Conservation (phyloP, 2,797 vertebrate species). For the Xiphophorus birchmanni region DNA sequence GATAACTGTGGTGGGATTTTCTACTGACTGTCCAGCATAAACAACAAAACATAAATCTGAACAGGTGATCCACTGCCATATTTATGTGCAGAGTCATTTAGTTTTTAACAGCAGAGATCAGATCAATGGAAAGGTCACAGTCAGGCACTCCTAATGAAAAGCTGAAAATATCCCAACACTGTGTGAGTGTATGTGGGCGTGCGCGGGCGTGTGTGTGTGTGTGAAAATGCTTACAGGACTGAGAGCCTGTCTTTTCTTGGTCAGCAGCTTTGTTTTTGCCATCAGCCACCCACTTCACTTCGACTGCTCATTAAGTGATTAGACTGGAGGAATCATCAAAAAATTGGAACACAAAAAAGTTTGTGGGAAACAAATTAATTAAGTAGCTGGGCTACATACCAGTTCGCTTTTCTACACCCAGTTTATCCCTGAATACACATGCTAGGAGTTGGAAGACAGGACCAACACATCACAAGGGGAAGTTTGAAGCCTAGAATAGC, state of each 20-base stretch:
- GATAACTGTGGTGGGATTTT: slow-evolving; percentile 5
- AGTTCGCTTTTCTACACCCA: slow-evolving; percentile 32
- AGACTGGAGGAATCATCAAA: slow-evolving; percentile 58
- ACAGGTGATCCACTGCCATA: not conserved
- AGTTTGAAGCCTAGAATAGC: not conserved
- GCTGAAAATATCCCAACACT: slow-evolving; percentile 18
- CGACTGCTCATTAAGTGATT: slow-evolving; percentile 60
- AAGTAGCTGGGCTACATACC: slow-evolving; percentile 15
- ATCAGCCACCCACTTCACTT: slow-evolving; percentile 66
- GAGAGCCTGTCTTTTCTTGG: slow-evolving; percentile 57
- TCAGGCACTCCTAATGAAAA: slow-evolving; percentile 6
- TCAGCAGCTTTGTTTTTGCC: slow-evolving; percentile 70
- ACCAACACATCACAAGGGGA: not conserved
- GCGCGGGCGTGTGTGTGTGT: not conserved
- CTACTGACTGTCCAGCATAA: not conserved
- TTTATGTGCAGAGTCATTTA: slow-evolving; percentile 4
- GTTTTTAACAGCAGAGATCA: slow-evolving; percentile 1
- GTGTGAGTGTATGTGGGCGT: not conserved
- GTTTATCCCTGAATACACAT: slow-evolving; percentile 33
- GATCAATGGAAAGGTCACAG: slow-evolving; percentile 30
- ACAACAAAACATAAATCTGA: not conserved
- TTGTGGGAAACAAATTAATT: slow-evolving; percentile 52
- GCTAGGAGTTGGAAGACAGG: not conserved
- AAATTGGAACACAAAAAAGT: slow-evolving; percentile 35
- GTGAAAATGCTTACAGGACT: slow-evolving; percentile 45